Evolutionary conservation across 2,113 vertebrate genomes (phyloP).

Genomic region (Tursiops truncatus): DNA sequence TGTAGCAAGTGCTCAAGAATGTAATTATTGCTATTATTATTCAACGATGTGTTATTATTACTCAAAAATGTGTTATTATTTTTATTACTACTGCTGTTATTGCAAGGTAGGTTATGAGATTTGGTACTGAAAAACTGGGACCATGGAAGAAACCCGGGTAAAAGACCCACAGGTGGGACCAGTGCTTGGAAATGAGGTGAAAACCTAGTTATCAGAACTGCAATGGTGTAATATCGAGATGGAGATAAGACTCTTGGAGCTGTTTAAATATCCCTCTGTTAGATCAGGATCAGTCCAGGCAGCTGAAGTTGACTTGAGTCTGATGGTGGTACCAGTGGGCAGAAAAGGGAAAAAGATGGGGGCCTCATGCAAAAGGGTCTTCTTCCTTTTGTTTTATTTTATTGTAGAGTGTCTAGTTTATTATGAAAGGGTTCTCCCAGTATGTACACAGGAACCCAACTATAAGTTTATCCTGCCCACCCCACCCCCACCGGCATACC

Average conservation of each 20-base stretch:
- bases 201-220: background rate
- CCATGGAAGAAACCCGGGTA: background rate
- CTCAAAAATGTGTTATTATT: background rate
- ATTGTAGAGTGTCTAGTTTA: conserved; percentile 55
- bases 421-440: conserved; percentile 60
- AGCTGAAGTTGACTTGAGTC: background rate
- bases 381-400: background rate
- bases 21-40: background rate
- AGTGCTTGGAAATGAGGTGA: background rate
- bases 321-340: background rate
- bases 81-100: background rate
- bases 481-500: background rate
- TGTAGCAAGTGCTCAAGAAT: background rate
- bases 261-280: background rate
- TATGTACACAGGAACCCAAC: conserved; percentile 19
- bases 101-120: background rate
- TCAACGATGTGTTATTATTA: background rate
- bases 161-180: background rate
- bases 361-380: background rate
- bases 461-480: background rate
- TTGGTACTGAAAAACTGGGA: background rate
- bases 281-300: background rate
- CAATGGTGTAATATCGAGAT: background rate
- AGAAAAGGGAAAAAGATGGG: background rate
- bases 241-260: background rate